A percentile compares a stretch with the other conserved stretches of the same genome.
Evolutionary conservation across 2,888 invertebrate genomes (phyloP).

Genomic region (Buathra laborator): DNA sequence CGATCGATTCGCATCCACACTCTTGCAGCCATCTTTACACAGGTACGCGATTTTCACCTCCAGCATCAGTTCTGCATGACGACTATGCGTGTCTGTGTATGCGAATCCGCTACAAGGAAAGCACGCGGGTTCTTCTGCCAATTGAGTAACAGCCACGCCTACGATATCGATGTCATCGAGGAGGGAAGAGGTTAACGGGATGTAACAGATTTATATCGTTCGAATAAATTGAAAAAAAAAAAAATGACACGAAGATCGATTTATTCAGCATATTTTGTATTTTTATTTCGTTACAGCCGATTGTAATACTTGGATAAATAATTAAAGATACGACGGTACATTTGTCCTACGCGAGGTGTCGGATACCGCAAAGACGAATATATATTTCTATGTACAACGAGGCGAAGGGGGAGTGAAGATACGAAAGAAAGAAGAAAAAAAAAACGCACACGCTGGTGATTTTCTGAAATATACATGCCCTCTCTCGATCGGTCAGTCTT

Average conservation of each 20-base stretch:
- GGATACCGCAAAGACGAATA: slow-evolving; percentile 2
- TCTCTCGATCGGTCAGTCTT: slow-evolving; percentile 63
- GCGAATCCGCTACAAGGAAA: too few relatives aligned
- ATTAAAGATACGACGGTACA: slow-evolving; percentile 57
- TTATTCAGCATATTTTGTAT: not conserved
- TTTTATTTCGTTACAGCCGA: slow-evolving; percentile 4
- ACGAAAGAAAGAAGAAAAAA: slow-evolving; percentile 11
- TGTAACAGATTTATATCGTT: not conserved
- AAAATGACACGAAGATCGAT: not conserved
- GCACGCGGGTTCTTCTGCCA: too few relatives aligned
- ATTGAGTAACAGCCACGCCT: too few relatives aligned
- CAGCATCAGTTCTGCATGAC: not conserved
- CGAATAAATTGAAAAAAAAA: not conserved
- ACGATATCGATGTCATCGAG: too few relatives aligned
- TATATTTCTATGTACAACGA: slow-evolving; percentile 63
- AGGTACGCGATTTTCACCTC: not conserved
- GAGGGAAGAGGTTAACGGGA: too few relatives aligned
- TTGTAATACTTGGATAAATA: slow-evolving; percentile 57
- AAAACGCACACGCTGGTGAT: not conserved
- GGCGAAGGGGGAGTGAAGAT: slow-evolving; percentile 26
- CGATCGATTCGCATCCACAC: slow-evolving; percentile 7
- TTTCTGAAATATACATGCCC: slow-evolving; percentile 8
- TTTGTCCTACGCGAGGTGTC: slow-evolving; percentile 26
- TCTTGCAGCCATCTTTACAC: not conserved
- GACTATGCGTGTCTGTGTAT: too few relatives aligned